These are phyloP conservation scores for Hypanus sabinus DNA, from an alignment of 2,113 vertebrate genomes.

Conservation along the genomic window DNA sequence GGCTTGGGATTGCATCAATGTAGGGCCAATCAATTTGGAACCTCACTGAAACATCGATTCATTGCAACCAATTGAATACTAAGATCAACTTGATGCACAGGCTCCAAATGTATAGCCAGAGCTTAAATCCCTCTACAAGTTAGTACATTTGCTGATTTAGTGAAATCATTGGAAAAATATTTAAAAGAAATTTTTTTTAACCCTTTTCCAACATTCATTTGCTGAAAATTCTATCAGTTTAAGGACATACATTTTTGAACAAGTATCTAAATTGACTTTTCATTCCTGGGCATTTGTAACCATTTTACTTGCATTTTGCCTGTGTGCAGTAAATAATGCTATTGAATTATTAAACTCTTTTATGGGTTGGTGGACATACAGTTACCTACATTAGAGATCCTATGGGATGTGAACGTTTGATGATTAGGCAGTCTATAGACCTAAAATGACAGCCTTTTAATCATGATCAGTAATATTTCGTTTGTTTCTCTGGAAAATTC, in stretches of 20 bases:
- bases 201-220: not conserved
- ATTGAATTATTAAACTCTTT: slow-evolving; percentile 12
- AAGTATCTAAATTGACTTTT: slow-evolving; percentile 4
- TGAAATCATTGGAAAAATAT: not conserved
- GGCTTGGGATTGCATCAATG: not conserved
- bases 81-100: not conserved
- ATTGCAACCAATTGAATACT: not conserved
- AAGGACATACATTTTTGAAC: not conserved
- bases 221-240: not conserved
- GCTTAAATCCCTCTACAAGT: not conserved
- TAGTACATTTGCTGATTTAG: not conserved
- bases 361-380: not conserved
- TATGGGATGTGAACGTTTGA: not conserved
- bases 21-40: not conserved
- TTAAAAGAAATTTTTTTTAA: not conserved
- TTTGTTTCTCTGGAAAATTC: slow-evolving; percentile 25
- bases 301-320: not conserved
- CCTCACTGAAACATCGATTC: not conserved
- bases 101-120: not conserved
- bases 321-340: not conserved
- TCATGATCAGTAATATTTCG: not conserved
- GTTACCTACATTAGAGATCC: not conserved
- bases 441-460: slow-evolving; percentile 1
- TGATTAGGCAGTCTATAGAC: slow-evolving; percentile 2
- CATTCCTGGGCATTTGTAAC: not conserved